Base-by-base conservation (phyloP, 2,113 vertebrate genomes). In the Oncorhynchus masou region DNA sequence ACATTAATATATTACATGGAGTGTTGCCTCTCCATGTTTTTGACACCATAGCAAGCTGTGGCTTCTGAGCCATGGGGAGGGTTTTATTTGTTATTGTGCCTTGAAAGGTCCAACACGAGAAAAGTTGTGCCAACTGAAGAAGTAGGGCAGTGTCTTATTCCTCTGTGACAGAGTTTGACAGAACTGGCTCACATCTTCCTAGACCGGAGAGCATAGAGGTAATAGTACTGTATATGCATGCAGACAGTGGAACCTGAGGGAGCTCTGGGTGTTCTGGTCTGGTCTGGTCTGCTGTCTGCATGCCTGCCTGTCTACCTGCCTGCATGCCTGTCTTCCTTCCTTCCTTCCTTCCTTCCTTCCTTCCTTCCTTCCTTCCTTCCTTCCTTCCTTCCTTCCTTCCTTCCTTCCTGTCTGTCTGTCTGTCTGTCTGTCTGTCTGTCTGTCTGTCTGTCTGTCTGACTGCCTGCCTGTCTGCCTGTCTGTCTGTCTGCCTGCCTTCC, bases 151-250 rank as follows among this genome's bases (percentile, higher is more conserved):
- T 59, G 95, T 96, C 83, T 96, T 96, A 78, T 98, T 91, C 88
- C 97, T 93, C 88, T 98, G 96, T 71, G 97, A 97, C 59, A 98
- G 93, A 72, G 96, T 97, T 85, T 97, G 95, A 86, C 96, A 98
- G 89, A 97, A 98, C 86, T 97, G 97, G 91, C 95, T 97, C 75
- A 97, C 95, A 57, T 98, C 96, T 88, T 99, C 97, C 87, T 96
- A 96, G 20, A 99, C 97, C 97, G 3, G 29, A 45, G 39, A 68
- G 31, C 7, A 3, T 39, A 6, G 66, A 34, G 15, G 66, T 25
- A 68, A 2, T 11, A 45, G 39, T 11, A 39, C 39, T 39, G 39
- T 9, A 45, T 45, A 45, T 45, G 39, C 39, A 20, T 31, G 16
- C 27, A 39, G 29, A 6, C 66, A 68, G 27, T 3, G 5, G 29